These are phyloP conservation scores for Vanessa atalanta DNA, from an alignment of 1,140 invertebrate species.

Conservation along the genomic window DNA sequence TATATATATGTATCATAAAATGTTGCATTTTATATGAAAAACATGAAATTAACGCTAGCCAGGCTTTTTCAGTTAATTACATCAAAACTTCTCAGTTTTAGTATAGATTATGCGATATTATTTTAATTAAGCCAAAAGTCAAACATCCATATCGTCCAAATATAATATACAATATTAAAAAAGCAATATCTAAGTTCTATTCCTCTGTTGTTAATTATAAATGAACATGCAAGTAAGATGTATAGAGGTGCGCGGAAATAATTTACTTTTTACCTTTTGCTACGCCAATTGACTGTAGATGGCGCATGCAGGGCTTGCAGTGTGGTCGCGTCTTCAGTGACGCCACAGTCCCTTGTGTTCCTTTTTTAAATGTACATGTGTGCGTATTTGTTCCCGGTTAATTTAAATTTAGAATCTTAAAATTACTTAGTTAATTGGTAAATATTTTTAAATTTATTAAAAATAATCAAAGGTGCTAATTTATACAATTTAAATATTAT, in stretches of 20 bases:
- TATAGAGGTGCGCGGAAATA: slow-evolving; percentile 47
- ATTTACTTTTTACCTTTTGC: slow-evolving; percentile 65
- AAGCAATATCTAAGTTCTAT: not conserved
- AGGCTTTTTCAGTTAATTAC: not conserved
- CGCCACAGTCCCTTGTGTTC: slow-evolving; percentile 49
- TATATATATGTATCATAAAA: too few relatives aligned
- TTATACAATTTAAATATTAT: too few relatives aligned
- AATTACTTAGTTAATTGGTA: slow-evolving; percentile 3
- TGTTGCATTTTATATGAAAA: not conserved
- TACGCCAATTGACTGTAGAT: slow-evolving; percentile 73
- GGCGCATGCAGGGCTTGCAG: slow-evolving; percentile 61
- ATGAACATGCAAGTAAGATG: slow-evolving; percentile 32
- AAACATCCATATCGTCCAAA: not conserved
- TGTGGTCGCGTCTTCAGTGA: slow-evolving; percentile 65
- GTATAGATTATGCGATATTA: not conserved
- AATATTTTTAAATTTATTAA: not conserved
- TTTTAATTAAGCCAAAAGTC: not conserved
- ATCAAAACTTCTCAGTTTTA: too few relatives aligned
- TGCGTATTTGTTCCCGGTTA: slow-evolving; percentile 19
- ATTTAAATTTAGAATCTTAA: slow-evolving; percentile 23
- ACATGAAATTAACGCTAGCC: too few relatives aligned
- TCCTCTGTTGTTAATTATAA: not conserved
- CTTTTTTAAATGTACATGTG: slow-evolving; percentile 46
- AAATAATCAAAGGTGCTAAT: not conserved
- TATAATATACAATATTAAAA: too few relatives aligned